Evolutionary conservation across 1,140 invertebrate species (phyloP), one percentile per base, ranked within the genome.

Genomic region (Melanaphis sacchari): DNA sequence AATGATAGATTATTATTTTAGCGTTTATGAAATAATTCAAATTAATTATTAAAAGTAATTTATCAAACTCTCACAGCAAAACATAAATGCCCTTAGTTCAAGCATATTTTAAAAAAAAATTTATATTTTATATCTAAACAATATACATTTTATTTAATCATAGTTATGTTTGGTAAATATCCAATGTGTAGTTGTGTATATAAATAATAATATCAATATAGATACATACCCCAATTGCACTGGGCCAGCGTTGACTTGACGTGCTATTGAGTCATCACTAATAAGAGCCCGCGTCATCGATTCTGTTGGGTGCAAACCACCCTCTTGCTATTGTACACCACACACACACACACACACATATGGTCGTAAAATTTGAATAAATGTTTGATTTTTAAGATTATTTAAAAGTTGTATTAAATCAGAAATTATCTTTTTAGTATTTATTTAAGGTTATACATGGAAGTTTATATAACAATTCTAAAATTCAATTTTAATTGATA

Each of bases 221-320:
- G 66, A 96, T 97, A 98, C 97, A 96, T 98, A 98, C 98, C 98
- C 98, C 95, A 98, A 96, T 96, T 98, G 98, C 95, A 98, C 97
- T 95, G 97, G 97, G 96, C 97, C 98, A 81, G 94, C 94, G 95
- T 97, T 95, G 95, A 96, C 96, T 96, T 97, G 97, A 96, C 97
- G 96, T 95, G 96, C 97, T 95, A 97, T 97, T 96, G 97, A 97
- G 96, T 98, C 97, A 96, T 98, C 98, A 96, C 97, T 97, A 96
- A 98, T 98, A 96, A 98, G 96, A 96, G 97, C 97, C 95, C 97
- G 97, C 95, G 97, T 98, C 97, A 98, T 98, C 96, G 97, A 98
- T 96, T 98, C 98, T 95, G 97, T 98, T 96, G 97, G 97, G 96
- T 97, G 98, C 95, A 97, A 96, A 96, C 97, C 97, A 96, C 97